phyloP scores from a whole-genome alignment of 2,888 invertebrate genomes.

The Strigamia transsilvanica region DNA sequence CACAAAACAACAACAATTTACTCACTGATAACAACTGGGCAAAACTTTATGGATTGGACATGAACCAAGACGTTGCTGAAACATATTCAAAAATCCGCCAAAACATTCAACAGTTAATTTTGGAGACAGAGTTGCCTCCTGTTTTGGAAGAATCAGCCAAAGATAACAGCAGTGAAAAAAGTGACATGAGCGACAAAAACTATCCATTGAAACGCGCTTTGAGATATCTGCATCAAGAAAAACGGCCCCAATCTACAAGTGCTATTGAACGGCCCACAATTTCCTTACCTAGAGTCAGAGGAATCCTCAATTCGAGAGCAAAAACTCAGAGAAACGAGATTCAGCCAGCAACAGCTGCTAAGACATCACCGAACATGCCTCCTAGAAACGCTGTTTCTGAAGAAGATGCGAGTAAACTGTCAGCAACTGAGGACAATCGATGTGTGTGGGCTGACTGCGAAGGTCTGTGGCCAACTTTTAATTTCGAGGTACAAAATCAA shows the following conservation, averaged over 20 bases:
- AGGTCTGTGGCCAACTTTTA: no score
- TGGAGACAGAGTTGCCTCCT: neutral
- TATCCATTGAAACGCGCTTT: neutral
- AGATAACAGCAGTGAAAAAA: neutral
- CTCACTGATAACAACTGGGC: neutral
- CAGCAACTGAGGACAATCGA: neutral
- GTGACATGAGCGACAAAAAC: neutral
- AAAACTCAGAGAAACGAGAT: neutral
- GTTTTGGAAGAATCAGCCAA: neutral
- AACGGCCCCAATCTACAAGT: neutral
- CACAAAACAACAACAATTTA: neutral
- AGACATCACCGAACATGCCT: neutral
- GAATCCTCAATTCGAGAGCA: neutral
- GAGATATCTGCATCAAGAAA: neutral
- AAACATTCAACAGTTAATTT: neutral
- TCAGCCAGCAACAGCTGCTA: neutral
- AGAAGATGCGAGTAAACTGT: neutral
- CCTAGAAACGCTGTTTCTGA: slow-evolving; percentile 5
- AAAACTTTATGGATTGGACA: slow-evolving; percentile 5
- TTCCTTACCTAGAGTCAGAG: neutral
- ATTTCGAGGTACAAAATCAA: neutral
- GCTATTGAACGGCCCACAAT: neutral
- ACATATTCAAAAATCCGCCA: slow-evolving; percentile 14
- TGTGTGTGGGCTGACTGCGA: neutral
- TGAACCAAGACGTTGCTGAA: neutral